phyloP scores from a whole-genome alignment of 2,888 invertebrate genomes.

The Ceraclea dissimilis region DNA sequence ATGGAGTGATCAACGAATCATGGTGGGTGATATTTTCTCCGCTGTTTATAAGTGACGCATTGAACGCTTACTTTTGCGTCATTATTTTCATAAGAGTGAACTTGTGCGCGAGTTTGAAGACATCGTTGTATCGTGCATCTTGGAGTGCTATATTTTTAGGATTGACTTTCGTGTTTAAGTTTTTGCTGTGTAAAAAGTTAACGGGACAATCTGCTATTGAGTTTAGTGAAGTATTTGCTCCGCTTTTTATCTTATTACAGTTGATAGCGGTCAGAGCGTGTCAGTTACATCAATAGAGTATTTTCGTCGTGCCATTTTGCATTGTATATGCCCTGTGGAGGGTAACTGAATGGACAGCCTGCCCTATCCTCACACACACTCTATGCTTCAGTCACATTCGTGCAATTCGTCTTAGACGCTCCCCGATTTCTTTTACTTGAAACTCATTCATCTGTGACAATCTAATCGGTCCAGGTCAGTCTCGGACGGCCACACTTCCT shows the following conservation, averaged over 20 bases:
- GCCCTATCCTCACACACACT: too few relatives aligned
- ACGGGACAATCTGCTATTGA: slow-evolving; percentile 74
- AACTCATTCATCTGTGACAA: too few relatives aligned
- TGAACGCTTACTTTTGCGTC: slow-evolving; percentile 90
- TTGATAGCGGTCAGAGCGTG: slow-evolving; percentile 88
- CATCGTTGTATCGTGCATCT: slow-evolving; percentile 69
- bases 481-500: too few relatives aligned
- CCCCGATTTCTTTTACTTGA: too few relatives aligned
- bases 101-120: slow-evolving; percentile 69
- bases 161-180: slow-evolving; percentile 83
- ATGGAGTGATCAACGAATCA: slow-evolving; percentile 53
- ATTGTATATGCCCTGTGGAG: too few relatives aligned
- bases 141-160: slow-evolving; percentile 81
- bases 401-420: too few relatives aligned
- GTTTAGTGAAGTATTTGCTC: slow-evolving; percentile 88
- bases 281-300: slow-evolving; percentile 60
- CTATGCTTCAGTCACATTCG: too few relatives aligned
- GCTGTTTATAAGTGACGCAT: slow-evolving; percentile 83
- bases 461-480: too few relatives aligned
- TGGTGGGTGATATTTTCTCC: slow-evolving; percentile 93
- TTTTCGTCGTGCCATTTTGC: too few relatives aligned
- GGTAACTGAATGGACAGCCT: too few relatives aligned
- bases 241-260: slow-evolving; percentile 83
- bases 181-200: slow-evolving; percentile 81
- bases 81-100: slow-evolving; percentile 92